A percentile compares a stretch with the other conserved stretches of the same genome.
Evolutionary conservation across 2,888 invertebrate species (phyloP).

Genomic region (Plagiodera versicolora): DNA sequence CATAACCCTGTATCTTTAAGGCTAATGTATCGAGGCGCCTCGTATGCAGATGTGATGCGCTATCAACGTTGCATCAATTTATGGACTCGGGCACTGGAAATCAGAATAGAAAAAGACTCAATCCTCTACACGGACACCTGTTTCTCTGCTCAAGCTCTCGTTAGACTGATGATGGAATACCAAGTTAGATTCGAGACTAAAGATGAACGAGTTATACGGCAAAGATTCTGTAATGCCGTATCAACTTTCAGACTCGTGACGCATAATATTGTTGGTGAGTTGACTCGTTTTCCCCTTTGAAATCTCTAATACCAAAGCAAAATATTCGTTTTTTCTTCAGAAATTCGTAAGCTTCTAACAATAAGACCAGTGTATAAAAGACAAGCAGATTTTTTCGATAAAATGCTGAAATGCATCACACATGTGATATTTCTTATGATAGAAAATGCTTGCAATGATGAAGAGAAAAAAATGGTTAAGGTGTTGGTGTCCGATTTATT

Average conservation of each 20-base stretch:
- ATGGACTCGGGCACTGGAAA: constrained; percentile 81
- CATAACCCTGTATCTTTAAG: too few species aligned
- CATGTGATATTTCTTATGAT: constrained; percentile 75
- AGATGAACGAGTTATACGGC: constrained; percentile 58
- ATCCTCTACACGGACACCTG: constrained; percentile 78
- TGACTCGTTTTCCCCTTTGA: constrained; percentile 6
- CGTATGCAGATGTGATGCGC: constrained; percentile 71
- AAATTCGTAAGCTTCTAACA: constrained; percentile 58
- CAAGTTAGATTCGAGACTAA: constrained; percentile 62
- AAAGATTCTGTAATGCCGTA: constrained; percentile 70
- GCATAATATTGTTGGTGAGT: constrained; percentile 60
- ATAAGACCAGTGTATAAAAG: constrained; percentile 72
- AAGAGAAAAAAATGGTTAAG: constrained; percentile 56
- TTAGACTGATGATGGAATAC: constrained; percentile 79
- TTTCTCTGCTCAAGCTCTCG: constrained; percentile 83
- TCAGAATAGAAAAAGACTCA: constrained; percentile 78
- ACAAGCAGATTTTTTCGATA: constrained; percentile 82
- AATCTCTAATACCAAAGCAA: too few species aligned
- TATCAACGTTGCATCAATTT: constrained; percentile 85
- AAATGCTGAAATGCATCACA: constrained; percentile 76
- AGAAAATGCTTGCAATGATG: constrained; percentile 60
- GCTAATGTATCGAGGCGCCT: constrained; percentile 64
- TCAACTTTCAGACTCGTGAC: constrained; percentile 71
- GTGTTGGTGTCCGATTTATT: constrained; percentile 62
- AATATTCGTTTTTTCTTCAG: constrained; percentile 47